Evolutionary conservation across 2,888 invertebrate species (phyloP).

Genomic region (Pomacea canaliculata): DNA sequence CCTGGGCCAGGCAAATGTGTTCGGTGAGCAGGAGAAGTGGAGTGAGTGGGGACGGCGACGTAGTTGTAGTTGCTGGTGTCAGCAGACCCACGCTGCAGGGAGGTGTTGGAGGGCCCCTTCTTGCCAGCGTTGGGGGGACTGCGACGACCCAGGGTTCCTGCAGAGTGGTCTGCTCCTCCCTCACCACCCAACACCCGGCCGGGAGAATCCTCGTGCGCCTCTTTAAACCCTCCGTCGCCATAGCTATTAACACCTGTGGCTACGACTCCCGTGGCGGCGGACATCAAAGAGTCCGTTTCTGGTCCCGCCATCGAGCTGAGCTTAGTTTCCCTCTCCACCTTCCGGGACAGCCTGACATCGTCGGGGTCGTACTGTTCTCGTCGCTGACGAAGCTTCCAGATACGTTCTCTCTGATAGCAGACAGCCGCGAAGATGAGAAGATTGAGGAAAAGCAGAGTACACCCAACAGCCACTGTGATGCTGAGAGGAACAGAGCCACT

Average conservation of each 20-base stretch:
- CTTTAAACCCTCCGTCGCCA: conserved; percentile 1
- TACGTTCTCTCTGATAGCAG: conserved; percentile 81
- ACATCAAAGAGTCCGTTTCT: conserved; percentile 36
- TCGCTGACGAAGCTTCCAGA: conserved; percentile 49
- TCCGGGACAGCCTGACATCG: conserved; percentile 32
- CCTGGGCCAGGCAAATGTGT: conserved; percentile 33
- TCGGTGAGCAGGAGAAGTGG: conserved; percentile 59
- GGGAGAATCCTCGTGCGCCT: conserved; percentile 11
- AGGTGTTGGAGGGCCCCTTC: conserved; percentile 22
- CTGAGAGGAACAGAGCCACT: conserved; percentile 59
- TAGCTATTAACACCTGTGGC: background rate
- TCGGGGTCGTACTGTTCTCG: conserved; percentile 34
- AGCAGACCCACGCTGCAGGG: conserved; percentile 24
- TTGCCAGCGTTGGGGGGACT: conserved; percentile 14
- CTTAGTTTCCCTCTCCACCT: conserved; percentile 34
- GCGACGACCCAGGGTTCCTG: conserved; percentile 4
- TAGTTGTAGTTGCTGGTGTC: conserved; percentile 44
- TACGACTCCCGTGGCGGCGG: background rate
- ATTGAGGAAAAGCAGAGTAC: conserved; percentile 90
- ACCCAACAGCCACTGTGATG: conserved; percentile 86
- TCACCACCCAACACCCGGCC: conserved; percentile 11
- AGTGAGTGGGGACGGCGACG: conserved; percentile 55
- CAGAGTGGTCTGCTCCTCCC: background rate
- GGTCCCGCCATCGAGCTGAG: conserved; percentile 22
- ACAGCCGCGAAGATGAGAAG: conserved; percentile 94